These are phyloP conservation scores for Hybos culiciformis DNA, from an alignment of 2,888 invertebrate genomes.

Conservation along the genomic window DNA sequence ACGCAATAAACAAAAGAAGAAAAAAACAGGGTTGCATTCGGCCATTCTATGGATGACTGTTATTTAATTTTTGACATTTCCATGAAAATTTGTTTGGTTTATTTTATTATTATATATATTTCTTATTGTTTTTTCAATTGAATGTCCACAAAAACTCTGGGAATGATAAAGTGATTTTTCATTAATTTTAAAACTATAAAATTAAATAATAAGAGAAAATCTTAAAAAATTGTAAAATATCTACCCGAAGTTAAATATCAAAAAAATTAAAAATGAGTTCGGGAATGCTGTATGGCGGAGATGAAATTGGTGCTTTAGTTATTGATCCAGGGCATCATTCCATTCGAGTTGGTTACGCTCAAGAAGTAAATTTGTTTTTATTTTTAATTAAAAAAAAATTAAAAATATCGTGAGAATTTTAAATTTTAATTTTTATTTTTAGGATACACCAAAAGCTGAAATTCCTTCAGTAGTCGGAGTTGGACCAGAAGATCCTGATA, in stretches of 20 bases:
- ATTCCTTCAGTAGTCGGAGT: conserved; percentile 88
- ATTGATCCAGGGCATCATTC: conserved; percentile 93
- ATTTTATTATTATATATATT: background rate
- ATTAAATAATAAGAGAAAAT: background rate
- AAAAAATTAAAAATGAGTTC: conserved; percentile 26
- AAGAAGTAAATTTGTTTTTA: too few relatives aligned
- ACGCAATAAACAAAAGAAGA: too few relatives aligned
- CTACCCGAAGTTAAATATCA: background rate
- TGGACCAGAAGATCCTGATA: conserved; percentile 47
- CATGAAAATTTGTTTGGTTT: background rate
- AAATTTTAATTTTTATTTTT: too few relatives aligned
- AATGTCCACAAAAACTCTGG: background rate
- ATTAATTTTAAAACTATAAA: background rate
- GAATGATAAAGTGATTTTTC: background rate
- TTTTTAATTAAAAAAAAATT: too few relatives aligned
- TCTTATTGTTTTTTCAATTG: background rate
- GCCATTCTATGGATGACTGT: too few relatives aligned
- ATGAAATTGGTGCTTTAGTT: conserved; percentile 96
- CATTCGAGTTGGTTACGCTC: conserved; percentile 68
- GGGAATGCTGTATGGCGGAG: conserved; percentile 75
- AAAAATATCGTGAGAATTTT: too few relatives aligned
- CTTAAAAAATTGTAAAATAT: background rate
- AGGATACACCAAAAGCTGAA: conserved; percentile 98
- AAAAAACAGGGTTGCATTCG: too few relatives aligned
- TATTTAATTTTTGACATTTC: too few relatives aligned